These are phyloP conservation scores for Dryomyza anilis DNA, from an alignment of 2,888 invertebrate genomes.

Conservation along the genomic window DNA sequence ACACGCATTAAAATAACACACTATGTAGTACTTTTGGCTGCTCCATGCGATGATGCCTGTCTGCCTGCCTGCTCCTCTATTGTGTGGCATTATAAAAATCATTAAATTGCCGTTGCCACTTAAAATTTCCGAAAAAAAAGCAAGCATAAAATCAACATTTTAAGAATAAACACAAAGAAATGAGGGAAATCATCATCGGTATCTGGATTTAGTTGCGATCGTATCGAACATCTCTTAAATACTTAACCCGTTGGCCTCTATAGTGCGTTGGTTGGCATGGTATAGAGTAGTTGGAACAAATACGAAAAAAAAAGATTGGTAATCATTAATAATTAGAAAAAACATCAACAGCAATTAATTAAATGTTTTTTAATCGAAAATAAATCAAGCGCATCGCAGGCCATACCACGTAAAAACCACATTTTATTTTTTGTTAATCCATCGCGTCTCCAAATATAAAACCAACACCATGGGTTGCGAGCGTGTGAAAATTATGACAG, in stretches of 20 bases:
- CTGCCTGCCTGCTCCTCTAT: too few species aligned
- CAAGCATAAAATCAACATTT: not conserved
- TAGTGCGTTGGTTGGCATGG: too few species aligned
- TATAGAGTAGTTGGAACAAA: not conserved
- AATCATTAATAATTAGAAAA: slow-evolving; percentile 5
- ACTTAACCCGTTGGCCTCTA: too few species aligned
- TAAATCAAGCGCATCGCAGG: slow-evolving; percentile 31
- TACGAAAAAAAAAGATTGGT: not conserved
- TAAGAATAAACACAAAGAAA: not conserved
- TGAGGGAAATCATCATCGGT: not conserved
- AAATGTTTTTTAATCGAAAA: slow-evolving; percentile 38
- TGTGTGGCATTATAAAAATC: slow-evolving; percentile 1
- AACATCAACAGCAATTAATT: slow-evolving; percentile 35
- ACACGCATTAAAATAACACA: slow-evolving; percentile 23
- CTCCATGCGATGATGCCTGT: too few species aligned
- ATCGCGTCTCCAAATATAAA: not conserved
- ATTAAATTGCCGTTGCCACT: slow-evolving; percentile 13
- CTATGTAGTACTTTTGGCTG: not conserved
- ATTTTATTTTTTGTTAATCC: too few species aligned
- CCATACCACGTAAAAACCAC: too few species aligned
- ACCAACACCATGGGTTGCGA: not conserved
- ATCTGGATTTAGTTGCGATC: too few species aligned
- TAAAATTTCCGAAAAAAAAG: slow-evolving; percentile 1
- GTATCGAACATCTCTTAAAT: too few species aligned
- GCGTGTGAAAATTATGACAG: slow-evolving; percentile 28